Evolutionary conservation across 2,797 vertebrate species (phyloP).

Genomic region (Gila robusta): DNA sequence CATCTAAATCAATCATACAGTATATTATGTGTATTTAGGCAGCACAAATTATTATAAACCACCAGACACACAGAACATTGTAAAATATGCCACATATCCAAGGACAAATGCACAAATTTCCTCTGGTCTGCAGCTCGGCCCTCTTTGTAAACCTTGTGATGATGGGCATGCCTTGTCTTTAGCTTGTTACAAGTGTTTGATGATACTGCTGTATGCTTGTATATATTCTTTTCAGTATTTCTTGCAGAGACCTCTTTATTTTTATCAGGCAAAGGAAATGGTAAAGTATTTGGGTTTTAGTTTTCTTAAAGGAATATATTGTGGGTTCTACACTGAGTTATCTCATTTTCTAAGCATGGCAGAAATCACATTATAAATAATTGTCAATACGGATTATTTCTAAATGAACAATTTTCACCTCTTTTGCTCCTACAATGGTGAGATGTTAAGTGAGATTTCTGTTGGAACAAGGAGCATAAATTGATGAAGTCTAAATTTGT

Average conservation of each 20-base stretch:
- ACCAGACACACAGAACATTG: slow-evolving; percentile 17
- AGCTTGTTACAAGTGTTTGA: slow-evolving; percentile 69
- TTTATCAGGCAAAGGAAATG: slow-evolving; percentile 72
- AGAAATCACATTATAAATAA: slow-evolving; percentile 65
- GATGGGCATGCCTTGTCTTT: slow-evolving; percentile 75
- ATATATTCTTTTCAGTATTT: slow-evolving; percentile 76
- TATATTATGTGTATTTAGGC: slow-evolving; percentile 27
- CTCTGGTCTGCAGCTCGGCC: slow-evolving; percentile 42
- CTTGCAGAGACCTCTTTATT: slow-evolving; percentile 77
- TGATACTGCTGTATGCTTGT: slow-evolving; percentile 71
- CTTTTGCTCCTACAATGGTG: slow-evolving; percentile 32
- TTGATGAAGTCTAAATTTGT: background rate
- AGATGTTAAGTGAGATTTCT: slow-evolving; percentile 28
- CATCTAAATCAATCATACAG: slow-evolving; percentile 21
- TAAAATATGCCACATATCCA: slow-evolving; percentile 23
- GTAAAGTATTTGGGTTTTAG: slow-evolving; percentile 61
- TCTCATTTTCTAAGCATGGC: slow-evolving; percentile 73
- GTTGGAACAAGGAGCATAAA: slow-evolving; percentile 30
- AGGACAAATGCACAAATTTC: slow-evolving; percentile 25
- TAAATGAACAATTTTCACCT: slow-evolving; percentile 15
- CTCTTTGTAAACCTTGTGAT: slow-evolving; percentile 70
- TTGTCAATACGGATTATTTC: slow-evolving; percentile 45
- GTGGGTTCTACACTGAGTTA: slow-evolving; percentile 50
- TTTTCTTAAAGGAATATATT: slow-evolving; percentile 64
- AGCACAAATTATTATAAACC: slow-evolving; percentile 11